These are phyloP conservation scores for Crotalus tigris DNA, from an alignment of 2,113 vertebrate genomes.

Conservation along the genomic window DNA sequence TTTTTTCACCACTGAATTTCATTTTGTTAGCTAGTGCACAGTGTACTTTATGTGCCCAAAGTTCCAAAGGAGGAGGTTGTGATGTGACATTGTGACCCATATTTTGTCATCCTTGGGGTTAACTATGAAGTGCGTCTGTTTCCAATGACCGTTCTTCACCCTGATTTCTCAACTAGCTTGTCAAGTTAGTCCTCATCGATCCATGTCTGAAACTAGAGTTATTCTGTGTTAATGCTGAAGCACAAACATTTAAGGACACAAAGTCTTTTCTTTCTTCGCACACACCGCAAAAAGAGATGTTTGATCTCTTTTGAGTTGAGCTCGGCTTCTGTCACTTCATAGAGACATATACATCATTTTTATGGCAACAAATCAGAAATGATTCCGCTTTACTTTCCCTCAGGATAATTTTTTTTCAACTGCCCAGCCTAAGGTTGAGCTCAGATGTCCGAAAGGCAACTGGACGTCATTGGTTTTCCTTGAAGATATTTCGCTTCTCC, in stretches of 20 bases:
- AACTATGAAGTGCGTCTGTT: not conserved
- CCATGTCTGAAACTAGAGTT: not conserved
- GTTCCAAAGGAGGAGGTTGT: not conserved
- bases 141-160: not conserved
- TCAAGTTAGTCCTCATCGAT: not conserved
- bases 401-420: no score
- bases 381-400: no score
- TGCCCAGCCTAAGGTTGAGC: no score
- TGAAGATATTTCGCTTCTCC: no score
- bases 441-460: no score
- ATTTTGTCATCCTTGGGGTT: not conserved
- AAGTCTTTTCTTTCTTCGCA: not conserved
- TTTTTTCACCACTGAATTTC: no score
- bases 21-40: no score
- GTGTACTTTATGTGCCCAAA: not conserved
- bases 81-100: not conserved
- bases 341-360: not conserved
- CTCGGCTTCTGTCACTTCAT: not conserved
- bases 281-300: not conserved
- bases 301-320: not conserved
- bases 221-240: not conserved
- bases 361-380: no score
- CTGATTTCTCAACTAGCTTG: not conserved
- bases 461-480: no score
- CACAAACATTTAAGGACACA: not conserved